Base-by-base conservation (phyloP, 2,113 vertebrate genomes). In the Gallinago jamesoni region DNA sequence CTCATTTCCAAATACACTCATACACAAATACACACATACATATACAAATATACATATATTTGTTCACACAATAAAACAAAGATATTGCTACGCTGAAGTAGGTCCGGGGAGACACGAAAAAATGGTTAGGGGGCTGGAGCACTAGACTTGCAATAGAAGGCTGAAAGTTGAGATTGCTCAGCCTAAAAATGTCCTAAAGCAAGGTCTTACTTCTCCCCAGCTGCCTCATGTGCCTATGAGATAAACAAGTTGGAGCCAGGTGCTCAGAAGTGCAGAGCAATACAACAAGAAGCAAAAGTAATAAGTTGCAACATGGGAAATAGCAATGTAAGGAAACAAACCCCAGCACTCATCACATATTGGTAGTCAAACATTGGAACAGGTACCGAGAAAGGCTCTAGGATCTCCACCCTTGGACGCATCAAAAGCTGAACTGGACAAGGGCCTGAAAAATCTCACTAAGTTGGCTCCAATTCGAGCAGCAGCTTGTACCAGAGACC, bases 181-280 rank as follows among this genome's bases (percentile, higher is more conserved):
- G 25, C 7, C 20, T 53, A 23, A 74, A 66, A 64, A 81, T 16
- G 31, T 23, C 6, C 22, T 77, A 66, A 66, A 20, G 22, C 27
- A 55, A 64, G 16, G 5, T 47, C 28, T 59, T 69, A 21, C 1
- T 69, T 24, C 14, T 84, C 22, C 25, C 81, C 59, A 56, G 20
- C 25, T 84, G 15, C 23, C 30, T 84, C 12, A 31, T 37, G 25
- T 1, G 45, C 4, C 15, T 67, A 10, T 0, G 0, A 45, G 27
- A 50, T 2, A 21, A 31, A 9, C 35, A 60, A 63, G 2, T 13
- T 64, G 31, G 24, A 77, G 9, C 4, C n/a, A 50, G 19, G 16
- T 5, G 8, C 43, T 73, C 24, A 16, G n/a, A 68, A 75, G 8
- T 20, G 14, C 22, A 21, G 13, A 72, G 12, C 1, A 41, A 21